Percentiles rank a stretch among this genome's conserved stretches.
These are phyloP conservation scores for Rhyacophila evoluta DNA, from an alignment of 2,888 invertebrate species.

Conservation along the genomic window DNA sequence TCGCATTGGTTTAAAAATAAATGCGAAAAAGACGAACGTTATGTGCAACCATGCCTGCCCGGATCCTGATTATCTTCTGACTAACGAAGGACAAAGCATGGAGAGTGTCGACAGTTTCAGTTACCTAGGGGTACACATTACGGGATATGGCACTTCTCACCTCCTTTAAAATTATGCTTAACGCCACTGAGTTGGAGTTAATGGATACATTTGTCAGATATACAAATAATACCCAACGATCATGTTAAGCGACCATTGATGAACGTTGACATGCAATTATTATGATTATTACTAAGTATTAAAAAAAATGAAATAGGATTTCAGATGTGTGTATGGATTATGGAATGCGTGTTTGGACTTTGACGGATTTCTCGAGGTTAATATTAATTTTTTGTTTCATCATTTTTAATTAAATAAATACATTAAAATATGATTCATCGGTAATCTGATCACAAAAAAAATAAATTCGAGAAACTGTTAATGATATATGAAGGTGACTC, in stretches of 20 bases:
- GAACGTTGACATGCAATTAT: constrained; percentile 19
- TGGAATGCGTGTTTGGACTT: neutral
- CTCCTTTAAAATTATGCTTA: too few species aligned
- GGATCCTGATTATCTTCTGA: too few species aligned
- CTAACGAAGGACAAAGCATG: too few species aligned
- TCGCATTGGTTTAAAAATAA: too few species aligned
- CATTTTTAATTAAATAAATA: neutral
- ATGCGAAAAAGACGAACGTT: too few species aligned
- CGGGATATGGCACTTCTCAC: too few species aligned
- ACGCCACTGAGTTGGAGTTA: neutral
- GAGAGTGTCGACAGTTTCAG: too few species aligned
- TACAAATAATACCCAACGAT: neutral
- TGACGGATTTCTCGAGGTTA: neutral
- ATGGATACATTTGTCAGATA: constrained; percentile 19
- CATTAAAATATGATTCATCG: neutral
- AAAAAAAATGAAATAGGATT: neutral
- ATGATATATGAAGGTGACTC: neutral
- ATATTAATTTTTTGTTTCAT: neutral
- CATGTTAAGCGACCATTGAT: neutral
- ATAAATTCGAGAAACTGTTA: neutral
- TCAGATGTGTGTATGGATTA: neutral
- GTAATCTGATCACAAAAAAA: neutral
- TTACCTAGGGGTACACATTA: too few species aligned
- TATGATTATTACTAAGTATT: neutral
- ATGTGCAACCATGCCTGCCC: too few species aligned